Evolutionary conservation across 2,113 vertebrate species (phyloP), one percentile per base, ranked within the genome.

Genomic region (Hydrochoerus hydrochaeris): DNA sequence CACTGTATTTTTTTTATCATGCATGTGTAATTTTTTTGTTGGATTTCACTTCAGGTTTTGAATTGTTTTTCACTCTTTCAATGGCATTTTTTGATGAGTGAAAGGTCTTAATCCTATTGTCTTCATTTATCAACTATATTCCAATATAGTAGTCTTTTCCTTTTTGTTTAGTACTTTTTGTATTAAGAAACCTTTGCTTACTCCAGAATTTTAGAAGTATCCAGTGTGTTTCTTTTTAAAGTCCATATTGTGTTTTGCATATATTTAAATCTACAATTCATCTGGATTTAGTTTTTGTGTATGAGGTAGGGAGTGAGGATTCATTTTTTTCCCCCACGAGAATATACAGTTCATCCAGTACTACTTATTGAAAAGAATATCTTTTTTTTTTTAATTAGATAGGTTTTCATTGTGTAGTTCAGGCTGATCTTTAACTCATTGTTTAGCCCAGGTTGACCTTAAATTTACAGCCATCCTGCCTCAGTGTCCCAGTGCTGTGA

Each of bases 151-250:
- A 63, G 3, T 87, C 62, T n/a, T 78, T 85, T 52, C 38, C 44
- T 58, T 88, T 91, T 90, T 67, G 35, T 89, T 75, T 65, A 58
- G 28, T 80, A n/a, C 26, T 81, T 90, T 89, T 88, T 89, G 24
- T 88, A 5, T 77, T 92, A 75, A 88, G 63, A 85, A 85, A 69
- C 88, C 26, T 85, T 94, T 88, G 67, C 35, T 58, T 92, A 82
- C 9, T 94, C 7, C 28, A 69, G 6, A 19, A 44, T 65, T 92
- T 95, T 90, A 26, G 69, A 78, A 92, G 38, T 87, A 22, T 52
- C 1, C 57, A 62, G 28, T 71, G 41, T 78, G 44, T 78, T 73
- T 94, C 71, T 41, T 67, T 32, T 38, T 92, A 41, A 83, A 69
- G 62, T 5, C 2, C 10, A 71, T n/a, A 11, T 17, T 92, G 12